These are phyloP conservation scores for Eucidaris tribuloides DNA, from an alignment of 35 echinoderm and acorn worm genomes.

Conservation along the genomic window DNA sequence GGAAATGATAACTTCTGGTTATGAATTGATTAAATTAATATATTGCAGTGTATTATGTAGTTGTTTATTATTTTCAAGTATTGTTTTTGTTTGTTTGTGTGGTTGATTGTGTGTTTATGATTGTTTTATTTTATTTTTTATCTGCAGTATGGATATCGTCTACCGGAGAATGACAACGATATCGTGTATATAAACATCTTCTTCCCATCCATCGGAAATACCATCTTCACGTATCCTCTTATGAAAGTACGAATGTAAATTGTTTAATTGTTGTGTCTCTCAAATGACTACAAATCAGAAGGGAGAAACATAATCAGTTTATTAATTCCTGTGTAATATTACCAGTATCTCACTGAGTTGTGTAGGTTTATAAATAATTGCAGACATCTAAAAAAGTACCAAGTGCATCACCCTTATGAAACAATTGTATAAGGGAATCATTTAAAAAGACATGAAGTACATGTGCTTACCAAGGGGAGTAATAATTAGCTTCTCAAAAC, in stretches of 20 bases:
- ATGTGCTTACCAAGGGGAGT: too few species aligned
- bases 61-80: too few species aligned
- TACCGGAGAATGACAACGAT: constrained; percentile 66
- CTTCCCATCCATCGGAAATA: constrained; percentile 81
- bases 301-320: neutral
- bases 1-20: too few species aligned
- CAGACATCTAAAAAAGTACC: neutral
- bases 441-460: too few species aligned
- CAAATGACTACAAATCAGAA: neutral
- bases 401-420: too few species aligned
- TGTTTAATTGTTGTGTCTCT: neutral
- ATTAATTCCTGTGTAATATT: neutral
- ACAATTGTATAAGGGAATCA: too few species aligned
- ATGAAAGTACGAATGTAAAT: neutral
- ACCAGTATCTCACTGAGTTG: neutral
- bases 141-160: constrained; percentile 88
- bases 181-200: constrained; percentile 73
- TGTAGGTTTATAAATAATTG: neutral
- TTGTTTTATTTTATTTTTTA: constrained; percentile 10
- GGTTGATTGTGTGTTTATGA: neutral
- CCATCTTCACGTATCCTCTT: constrained; percentile 97
- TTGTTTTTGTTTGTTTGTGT: too few species aligned
- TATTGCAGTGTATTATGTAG: too few species aligned
- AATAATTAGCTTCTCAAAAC: too few species aligned
- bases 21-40: too few species aligned